phyloP scores from a whole-genome alignment of 2,113 vertebrate species.

The Brevimyrus niger region DNA sequence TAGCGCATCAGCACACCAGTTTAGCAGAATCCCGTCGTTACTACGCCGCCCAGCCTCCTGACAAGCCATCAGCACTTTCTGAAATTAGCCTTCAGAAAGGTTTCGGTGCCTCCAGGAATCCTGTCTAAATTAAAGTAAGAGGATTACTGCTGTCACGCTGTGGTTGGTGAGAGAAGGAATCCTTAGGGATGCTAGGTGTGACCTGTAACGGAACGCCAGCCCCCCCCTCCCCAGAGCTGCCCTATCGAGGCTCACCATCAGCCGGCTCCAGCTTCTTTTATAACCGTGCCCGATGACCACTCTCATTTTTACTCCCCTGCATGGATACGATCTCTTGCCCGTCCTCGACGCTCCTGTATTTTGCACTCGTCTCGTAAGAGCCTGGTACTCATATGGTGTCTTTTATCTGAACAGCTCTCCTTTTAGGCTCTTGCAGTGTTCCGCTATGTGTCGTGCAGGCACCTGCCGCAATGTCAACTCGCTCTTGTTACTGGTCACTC shows the following conservation, averaged over 20 bases:
- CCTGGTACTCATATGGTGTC: neutral
- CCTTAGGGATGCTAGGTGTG: neutral
- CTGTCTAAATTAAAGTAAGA: conserved; percentile 29
- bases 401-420: neutral
- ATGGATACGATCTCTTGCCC: neutral
- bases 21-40: neutral
- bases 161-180: neutral
- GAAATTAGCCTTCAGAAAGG: conserved; percentile 16
- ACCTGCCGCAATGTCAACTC: neutral
- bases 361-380: neutral
- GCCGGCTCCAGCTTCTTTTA: neutral
- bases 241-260: neutral
- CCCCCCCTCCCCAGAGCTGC: too few species aligned
- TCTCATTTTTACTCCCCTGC: neutral
- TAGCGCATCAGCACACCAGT: neutral
- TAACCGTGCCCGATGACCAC: neutral
- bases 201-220: neutral
- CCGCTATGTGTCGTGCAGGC: neutral
- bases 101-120: conserved; percentile 19
- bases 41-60: neutral
- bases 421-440: neutral
- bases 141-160: conserved; percentile 25
- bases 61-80: conserved; percentile 21
- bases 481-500: neutral
- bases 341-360: neutral